Evolutionary conservation across 2,888 invertebrate species (phyloP).

Genomic region (Aelia acuminata): DNA sequence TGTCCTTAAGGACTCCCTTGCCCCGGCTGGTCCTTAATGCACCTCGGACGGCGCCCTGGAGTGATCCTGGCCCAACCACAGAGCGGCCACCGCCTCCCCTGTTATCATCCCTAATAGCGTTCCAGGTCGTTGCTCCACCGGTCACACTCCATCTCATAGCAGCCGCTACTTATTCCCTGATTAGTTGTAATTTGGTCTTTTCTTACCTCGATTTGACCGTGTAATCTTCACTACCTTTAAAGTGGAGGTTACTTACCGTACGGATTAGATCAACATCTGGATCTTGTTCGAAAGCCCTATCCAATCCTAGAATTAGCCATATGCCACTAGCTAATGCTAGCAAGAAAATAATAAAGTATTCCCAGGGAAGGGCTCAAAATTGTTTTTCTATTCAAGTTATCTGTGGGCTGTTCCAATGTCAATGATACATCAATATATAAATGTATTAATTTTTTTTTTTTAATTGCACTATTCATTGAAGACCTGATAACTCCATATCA

Average conservation of each 20-base stretch:
- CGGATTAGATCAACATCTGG: neutral
- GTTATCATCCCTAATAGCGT: constrained; percentile 44
- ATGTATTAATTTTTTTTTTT: too few relatives aligned
- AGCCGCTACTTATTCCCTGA: neutral
- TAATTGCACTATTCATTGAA: too few relatives aligned
- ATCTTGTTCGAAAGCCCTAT: neutral
- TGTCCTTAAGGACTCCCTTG: constrained; percentile 36
- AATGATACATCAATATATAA: too few relatives aligned
- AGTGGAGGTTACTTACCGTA: neutral
- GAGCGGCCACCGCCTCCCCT: constrained; percentile 28
- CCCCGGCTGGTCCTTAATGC: neutral
- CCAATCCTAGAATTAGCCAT: neutral
- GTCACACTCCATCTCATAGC: constrained; percentile 43
- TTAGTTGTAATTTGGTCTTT: constrained; percentile 31
- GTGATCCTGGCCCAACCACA: constrained; percentile 39
- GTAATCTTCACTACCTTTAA: neutral
- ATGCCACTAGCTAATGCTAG: neutral
- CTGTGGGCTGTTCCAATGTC: too few relatives aligned
- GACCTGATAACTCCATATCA: too few relatives aligned
- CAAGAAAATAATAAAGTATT: neutral
- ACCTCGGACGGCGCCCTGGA: neutral
- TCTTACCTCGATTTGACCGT: constrained; percentile 24
- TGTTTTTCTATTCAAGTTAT: too few relatives aligned
- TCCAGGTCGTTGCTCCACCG: constrained; percentile 32
- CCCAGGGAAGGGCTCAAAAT: neutral